Conservation (phyloP, 2,797 vertebrate species). For the Poeciliopsis gracilis region DNA sequence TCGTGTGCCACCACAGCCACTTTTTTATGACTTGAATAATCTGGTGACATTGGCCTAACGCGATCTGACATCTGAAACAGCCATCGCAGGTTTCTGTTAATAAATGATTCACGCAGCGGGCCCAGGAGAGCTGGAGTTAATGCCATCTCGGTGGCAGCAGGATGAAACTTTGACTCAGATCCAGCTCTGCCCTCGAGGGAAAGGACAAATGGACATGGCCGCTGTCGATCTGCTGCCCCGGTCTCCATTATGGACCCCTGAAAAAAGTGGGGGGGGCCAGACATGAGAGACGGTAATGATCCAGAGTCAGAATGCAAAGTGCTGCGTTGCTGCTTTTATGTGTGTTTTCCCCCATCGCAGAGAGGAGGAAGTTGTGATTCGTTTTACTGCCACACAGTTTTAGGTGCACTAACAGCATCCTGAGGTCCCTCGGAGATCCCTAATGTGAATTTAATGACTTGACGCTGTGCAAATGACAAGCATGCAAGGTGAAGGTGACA, state of each 20-base stretch:
- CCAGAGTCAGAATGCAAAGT: slow-evolving; percentile 92
- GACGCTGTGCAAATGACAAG: slow-evolving; percentile 94
- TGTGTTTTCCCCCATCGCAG: slow-evolving; percentile 63
- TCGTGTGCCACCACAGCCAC: not conserved
- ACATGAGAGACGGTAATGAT: slow-evolving; percentile 90
- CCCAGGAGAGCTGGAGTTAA: slow-evolving; percentile 86
- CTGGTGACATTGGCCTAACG: slow-evolving; percentile 61
- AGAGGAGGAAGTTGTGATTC: slow-evolving; percentile 65
- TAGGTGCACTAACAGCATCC: slow-evolving; percentile 94
- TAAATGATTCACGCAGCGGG: slow-evolving; percentile 80
- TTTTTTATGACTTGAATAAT: slow-evolving; percentile 31
- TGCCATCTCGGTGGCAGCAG: slow-evolving; percentile 84
- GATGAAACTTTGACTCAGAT: slow-evolving; percentile 89
- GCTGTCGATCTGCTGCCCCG: slow-evolving; percentile 55
- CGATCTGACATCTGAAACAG: slow-evolving; percentile 75
- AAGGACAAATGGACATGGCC: slow-evolving; percentile 91
- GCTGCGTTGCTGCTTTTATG: slow-evolving; percentile 86
- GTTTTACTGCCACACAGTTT: slow-evolving; percentile 87
- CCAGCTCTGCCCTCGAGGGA: slow-evolving; percentile 82
- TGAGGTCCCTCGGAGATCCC: slow-evolving; percentile 89
- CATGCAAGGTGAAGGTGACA: slow-evolving; percentile 95
- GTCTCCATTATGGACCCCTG: slow-evolving; percentile 90
- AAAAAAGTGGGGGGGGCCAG: slow-evolving; percentile 61
- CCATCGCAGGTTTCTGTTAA: slow-evolving; percentile 71
- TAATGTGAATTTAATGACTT: slow-evolving; percentile 99